Evolutionary conservation across 1,140 invertebrate genomes (phyloP), one percentile per base, ranked within the genome.

Genomic region (Hyphantria cunea): DNA sequence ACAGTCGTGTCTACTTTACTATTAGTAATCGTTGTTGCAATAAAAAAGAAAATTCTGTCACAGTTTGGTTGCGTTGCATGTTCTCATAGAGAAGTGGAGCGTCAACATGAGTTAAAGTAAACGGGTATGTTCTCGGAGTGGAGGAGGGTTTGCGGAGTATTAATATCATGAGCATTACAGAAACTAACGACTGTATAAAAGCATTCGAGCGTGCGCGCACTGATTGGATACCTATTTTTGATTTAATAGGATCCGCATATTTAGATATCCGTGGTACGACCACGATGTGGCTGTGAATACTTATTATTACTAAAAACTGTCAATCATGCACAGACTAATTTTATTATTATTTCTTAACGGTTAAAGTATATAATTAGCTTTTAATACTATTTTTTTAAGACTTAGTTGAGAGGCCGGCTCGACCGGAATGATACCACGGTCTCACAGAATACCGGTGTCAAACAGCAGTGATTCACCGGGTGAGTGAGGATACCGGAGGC

Each of bases 171-270:
- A 48, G 41, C 37, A 60, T 66, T 60, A 58, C 33, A 25, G n/a
- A 71, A 66, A 68, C 64, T 80, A 79, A 84, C 73, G 75, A 72
- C 76, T 74, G 59, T 74, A 78, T 84, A 80, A 86, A 84, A 50
- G 66, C 76, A 71, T 17, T 64, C 70, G 76, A 82, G 74, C 79
- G 72, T 80, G 55, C 41, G 41, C 47, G 44, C 69, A 72, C 72
- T 86, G 82, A 84, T 86, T 86, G 82, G 80, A 84, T 83, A 75
- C 70, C 75, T 85, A 82, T 86, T 84, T 86, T 75, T 77, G 83
- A 81, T 84, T 86, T 85, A 82, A 83, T 82, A 72, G 68, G 79
- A 82, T 82, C 74, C 75, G 72, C 80, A 63, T 84, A 73, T 81
- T 81, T 78, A 82, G 76, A 81, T 80, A 78, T 76, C 67, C 62